Percentiles rank a stretch among this genome's conserved stretches.
Conservation (phyloP, 2,888 invertebrate species). For the Anthophora plumipes region DNA sequence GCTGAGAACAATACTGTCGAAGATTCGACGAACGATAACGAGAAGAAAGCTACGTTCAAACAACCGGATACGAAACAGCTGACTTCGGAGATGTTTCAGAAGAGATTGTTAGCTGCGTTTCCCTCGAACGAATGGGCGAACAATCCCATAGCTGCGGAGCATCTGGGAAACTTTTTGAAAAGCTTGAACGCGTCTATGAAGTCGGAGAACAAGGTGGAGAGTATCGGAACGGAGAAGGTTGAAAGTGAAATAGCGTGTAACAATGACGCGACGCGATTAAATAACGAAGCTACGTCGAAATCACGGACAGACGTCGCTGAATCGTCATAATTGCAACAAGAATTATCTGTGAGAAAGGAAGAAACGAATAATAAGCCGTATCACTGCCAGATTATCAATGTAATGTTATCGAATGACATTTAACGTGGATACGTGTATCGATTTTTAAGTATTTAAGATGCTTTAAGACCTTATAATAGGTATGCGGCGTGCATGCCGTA, state of each 20-base stretch:
- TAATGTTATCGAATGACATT: constrained; percentile 36
- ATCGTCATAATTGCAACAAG: constrained; percentile 33
- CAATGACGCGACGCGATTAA: constrained; percentile 27
- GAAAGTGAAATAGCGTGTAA: constrained; percentile 36
- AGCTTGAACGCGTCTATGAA: constrained; percentile 71
- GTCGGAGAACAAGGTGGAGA: constrained; percentile 61
- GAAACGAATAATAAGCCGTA: constrained; percentile 4
- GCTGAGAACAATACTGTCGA: constrained; percentile 8
- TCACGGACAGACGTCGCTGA: constrained; percentile 45
- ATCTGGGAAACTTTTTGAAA: constrained; percentile 76
- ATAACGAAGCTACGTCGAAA: constrained; percentile 50
- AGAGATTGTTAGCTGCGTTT: constrained; percentile 74
- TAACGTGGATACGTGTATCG: constrained; percentile 36
- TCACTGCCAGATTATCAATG: constrained; percentile 51
- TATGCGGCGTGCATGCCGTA: constrained; percentile 11
- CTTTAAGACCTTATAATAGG: constrained; percentile 16
- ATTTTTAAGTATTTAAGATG: constrained; percentile 37
- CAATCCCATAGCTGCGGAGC: constrained; percentile 73
- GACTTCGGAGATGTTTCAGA: constrained; percentile 74
- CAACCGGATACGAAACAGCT: constrained; percentile 58
- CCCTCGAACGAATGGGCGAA: constrained; percentile 77
- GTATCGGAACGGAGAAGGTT: constrained; percentile 36
- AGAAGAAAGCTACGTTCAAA: constrained; percentile 44
- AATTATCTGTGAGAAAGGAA: background rate
- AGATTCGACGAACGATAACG: constrained; percentile 20